Base-by-base conservation (phyloP, 2,888 invertebrate species). In the Sarcophaga variegata region DNA sequence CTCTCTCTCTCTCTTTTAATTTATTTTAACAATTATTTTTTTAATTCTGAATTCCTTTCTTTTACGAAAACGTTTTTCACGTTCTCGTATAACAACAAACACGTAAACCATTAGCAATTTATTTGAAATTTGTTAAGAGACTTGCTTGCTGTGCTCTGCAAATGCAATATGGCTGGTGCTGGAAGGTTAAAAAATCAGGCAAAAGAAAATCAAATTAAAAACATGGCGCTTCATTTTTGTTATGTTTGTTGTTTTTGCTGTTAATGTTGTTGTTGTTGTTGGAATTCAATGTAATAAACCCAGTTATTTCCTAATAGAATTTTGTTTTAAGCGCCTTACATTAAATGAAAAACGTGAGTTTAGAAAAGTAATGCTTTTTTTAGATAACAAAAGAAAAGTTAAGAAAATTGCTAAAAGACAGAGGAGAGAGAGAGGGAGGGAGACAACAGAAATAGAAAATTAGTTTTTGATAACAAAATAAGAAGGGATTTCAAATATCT, bases 21-120 rank as follows among this genome's bases (percentile, higher is more conserved):
- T 37, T 37, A 37, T 37, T 37, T 37, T 37, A 37, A 37, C 8
- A 37, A 10, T 37, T 37, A 37, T 37, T 37, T 37, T 37, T 37
- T 37, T 37, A 37, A 37, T 37, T 37, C 37, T 8, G 8, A 37
- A 10, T 37, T 37, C 22, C n/a, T 66, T 67, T 1, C 20, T 54
- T 66, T 64, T n/a, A 59, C 22, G 22, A 59, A 11, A 17, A 37
- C 47, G 12, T 69, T 76, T 37, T 37, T n/a, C 69, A 76, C 69
- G 75, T 69, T 62, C 63, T 81, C 25, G 10, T 17, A 17, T 54
- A 12, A 14, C 4, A 54, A 10, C 12, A 4, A 54, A 49, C 49
- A 70, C 37, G 69, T 66, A 72, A 45, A 27, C 80, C 66, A 81
- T 81, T 81, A 81, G 80, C 64, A 12, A 17, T 54, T 54, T 54